A percentile compares a stretch with the other conserved stretches of the same genome.
Conservation (phyloP, 1,140 invertebrate species). For the Mycetomoellerius zeteki region DNA sequence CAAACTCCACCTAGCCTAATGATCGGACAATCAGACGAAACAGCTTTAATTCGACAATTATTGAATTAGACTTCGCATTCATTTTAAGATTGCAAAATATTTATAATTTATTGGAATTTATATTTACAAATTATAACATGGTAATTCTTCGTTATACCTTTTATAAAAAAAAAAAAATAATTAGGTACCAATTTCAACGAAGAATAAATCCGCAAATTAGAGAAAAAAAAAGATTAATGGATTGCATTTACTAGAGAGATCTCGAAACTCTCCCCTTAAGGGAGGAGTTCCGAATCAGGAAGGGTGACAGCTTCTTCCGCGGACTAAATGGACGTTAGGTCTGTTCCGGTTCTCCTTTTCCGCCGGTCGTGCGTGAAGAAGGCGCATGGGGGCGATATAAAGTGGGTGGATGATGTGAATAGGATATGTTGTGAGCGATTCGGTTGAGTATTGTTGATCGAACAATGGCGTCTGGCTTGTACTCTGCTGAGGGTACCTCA, state of each 20-base stretch:
- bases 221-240: slow-evolving; percentile 2
- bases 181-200: neutral
- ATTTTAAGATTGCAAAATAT: neutral
- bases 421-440: slow-evolving; percentile 84
- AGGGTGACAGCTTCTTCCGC: slow-evolving; percentile 76
- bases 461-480: slow-evolving; percentile 84
- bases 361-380: slow-evolving; percentile 51
- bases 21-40: slow-evolving; percentile 61
- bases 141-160: neutral
- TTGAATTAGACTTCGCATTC: neutral
- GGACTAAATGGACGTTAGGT: slow-evolving; percentile 73
- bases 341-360: slow-evolving; percentile 69
- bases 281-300: slow-evolving; percentile 43
- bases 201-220: neutral
- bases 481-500: slow-evolving; percentile 76
- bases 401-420: slow-evolving; percentile 84
- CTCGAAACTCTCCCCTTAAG: slow-evolving; percentile 47
- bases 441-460: slow-evolving; percentile 84
- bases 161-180: neutral
- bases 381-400: slow-evolving; percentile 77
- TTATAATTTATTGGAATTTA: neutral
- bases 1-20: slow-evolving; percentile 57
- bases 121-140: neutral
- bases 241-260: slow-evolving; percentile 29
- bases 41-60: slow-evolving; percentile 51